These are phyloP conservation scores for Poecile atricapillus DNA, from an alignment of 2,113 vertebrate genomes.

Conservation along the genomic window DNA sequence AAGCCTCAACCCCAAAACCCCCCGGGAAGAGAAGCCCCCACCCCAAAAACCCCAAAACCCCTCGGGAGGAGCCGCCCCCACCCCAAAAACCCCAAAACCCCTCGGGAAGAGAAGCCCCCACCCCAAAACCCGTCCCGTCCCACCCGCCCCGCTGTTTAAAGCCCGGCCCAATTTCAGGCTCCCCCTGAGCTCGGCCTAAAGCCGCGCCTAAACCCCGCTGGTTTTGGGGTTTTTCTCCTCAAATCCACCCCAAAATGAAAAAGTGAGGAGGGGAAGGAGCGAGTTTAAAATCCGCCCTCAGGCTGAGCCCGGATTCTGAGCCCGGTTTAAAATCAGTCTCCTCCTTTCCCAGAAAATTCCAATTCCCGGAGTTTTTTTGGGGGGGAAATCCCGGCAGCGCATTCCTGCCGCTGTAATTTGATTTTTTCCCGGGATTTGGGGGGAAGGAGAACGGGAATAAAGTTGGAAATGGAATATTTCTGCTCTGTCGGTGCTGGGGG, in stretches of 20 bases:
- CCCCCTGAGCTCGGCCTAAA: neutral
- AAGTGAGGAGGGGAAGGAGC: accelerated
- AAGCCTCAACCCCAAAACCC: neutral
- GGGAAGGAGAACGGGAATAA: slow-evolving; percentile 17
- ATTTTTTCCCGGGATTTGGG: neutral
- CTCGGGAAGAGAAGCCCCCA: too few relatives aligned
- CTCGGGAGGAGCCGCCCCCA: too few relatives aligned
- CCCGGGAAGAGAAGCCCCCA: too few relatives aligned
- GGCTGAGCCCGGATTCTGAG: neutral
- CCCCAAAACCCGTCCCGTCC: neutral
- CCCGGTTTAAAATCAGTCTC: neutral
- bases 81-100: too few relatives aligned
- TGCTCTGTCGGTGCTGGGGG: neutral
- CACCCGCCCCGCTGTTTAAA: neutral
- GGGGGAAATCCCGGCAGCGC: neutral
- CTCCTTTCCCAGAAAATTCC: neutral
- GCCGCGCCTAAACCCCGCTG: neutral
- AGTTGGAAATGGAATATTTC: slow-evolving; percentile 41
- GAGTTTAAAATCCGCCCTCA: neutral
- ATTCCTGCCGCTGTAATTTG: slow-evolving; percentile 20
- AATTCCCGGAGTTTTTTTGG: neutral
- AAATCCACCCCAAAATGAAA: neutral
- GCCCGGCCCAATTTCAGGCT: neutral
- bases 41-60: too few relatives aligned
- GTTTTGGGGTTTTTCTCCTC: too few relatives aligned